Evolutionary conservation across 2,888 invertebrate species (phyloP).

Genomic region (Drosophila seclusa): DNA sequence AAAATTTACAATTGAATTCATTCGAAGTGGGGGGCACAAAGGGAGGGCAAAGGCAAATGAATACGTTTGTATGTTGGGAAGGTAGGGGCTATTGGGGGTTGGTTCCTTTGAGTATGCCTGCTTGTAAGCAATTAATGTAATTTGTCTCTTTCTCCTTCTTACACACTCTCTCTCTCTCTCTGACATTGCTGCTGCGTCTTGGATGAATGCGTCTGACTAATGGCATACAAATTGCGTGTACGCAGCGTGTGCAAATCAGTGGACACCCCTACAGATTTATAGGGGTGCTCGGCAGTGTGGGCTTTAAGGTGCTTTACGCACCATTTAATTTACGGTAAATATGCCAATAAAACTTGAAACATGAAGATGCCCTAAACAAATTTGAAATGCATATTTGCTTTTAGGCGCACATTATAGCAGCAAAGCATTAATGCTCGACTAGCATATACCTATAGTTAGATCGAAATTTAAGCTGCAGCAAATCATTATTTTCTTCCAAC

Average conservation of each 20-base stretch:
- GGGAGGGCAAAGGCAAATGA: not conserved
- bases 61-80: constrained; percentile 47
- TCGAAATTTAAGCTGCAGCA: not conserved
- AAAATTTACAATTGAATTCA: constrained; percentile 66
- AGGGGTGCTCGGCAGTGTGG: constrained; percentile 22
- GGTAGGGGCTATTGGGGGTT: constrained; percentile 5
- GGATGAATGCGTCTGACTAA: constrained; percentile 41
- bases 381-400: constrained; percentile 66
- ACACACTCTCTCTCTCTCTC: constrained; percentile 20
- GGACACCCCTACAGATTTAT: constrained; percentile 24
- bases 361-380: constrained; percentile 58
- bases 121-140: constrained; percentile 74
- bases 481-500: not conserved
- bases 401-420: constrained; percentile 24
- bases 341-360: constrained; percentile 77
- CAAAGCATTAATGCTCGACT: not conserved
- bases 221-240: constrained; percentile 70
- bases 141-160: constrained; percentile 47
- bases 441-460: constrained; percentile 10
- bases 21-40: constrained; percentile 13
- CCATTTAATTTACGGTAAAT: constrained; percentile 78
- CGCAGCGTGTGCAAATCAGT: constrained; percentile 52
- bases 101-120: constrained; percentile 34
- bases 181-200: constrained; percentile 14
- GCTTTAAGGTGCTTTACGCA: constrained; percentile 56